Evolutionary conservation across 1,140 invertebrate species (phyloP).

Genomic region (Rhopalosiphum padi): DNA sequence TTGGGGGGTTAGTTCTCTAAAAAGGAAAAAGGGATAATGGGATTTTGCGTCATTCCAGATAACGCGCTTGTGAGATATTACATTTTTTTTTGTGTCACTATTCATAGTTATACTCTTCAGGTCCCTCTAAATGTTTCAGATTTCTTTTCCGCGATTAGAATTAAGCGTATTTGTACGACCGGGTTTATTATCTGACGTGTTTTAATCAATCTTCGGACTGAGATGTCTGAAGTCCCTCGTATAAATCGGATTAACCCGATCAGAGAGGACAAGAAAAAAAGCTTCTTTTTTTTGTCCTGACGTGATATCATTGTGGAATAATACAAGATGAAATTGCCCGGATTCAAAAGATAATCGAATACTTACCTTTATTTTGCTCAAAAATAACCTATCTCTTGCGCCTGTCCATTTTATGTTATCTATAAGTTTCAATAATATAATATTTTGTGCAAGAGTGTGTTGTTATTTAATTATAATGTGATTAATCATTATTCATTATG

Average conservation of each 20-base stretch:
- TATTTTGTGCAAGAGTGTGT: background rate
- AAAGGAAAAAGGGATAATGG: constrained; percentile 49
- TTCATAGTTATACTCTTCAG: background rate
- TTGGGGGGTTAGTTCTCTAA: background rate
- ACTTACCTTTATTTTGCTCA: background rate
- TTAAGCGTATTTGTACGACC: constrained; percentile 12
- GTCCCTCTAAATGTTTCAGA: constrained; percentile 11
- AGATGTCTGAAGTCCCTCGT: background rate
- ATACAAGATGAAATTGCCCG: background rate
- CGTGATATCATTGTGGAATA: background rate
- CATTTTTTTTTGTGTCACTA: background rate
- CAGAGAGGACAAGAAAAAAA: background rate
- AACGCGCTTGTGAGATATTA: background rate
- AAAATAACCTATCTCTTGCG: background rate
- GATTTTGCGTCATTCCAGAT: constrained; percentile 45
- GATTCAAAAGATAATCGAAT: background rate
- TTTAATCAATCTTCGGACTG: constrained; percentile 50
- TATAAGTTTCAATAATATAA: background rate
- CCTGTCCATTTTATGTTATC: background rate
- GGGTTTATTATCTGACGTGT: constrained; percentile 1
- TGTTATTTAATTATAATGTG: background rate
- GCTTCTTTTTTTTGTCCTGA: background rate
- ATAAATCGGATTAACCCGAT: constrained; percentile 50
- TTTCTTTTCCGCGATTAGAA: background rate
- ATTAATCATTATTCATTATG: background rate